Evolutionary conservation across 2,113 vertebrate genomes (phyloP).

Genomic region (Heterochromis multidens): DNA sequence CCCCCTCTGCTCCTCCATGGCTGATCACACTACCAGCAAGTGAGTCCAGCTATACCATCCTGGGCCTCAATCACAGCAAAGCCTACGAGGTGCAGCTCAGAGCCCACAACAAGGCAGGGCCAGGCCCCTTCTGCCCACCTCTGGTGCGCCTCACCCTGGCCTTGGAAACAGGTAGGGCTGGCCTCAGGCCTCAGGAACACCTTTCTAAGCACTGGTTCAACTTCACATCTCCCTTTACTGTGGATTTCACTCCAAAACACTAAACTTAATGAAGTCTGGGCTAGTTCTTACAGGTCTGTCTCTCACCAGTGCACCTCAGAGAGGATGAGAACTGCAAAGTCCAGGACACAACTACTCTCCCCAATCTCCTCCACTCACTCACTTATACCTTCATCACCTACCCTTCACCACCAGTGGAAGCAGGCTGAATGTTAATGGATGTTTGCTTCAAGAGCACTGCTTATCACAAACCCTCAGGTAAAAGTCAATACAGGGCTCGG

Average conservation of each 20-base stretch:
- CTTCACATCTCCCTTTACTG: conserved; percentile 40
- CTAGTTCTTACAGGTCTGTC: conserved; percentile 58
- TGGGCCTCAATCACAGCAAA: conserved; percentile 88
- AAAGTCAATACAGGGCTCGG: conserved; percentile 60
- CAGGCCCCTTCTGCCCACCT: conserved; percentile 90
- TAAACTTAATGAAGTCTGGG: conserved; percentile 52
- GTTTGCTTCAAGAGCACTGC: conserved; percentile 71
- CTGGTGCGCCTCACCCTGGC: conserved; percentile 88
- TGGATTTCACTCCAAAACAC: conserved; percentile 52
- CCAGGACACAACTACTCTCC: conserved; percentile 49
- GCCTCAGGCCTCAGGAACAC: conserved; percentile 63
- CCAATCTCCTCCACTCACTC: conserved; percentile 65
- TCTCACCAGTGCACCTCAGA: conserved; percentile 24
- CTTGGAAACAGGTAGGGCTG: conserved; percentile 94
- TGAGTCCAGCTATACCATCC: conserved; percentile 83
- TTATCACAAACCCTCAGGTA: conserved; percentile 76
- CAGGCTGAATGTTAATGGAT: conserved; percentile 66
- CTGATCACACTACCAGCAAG: conserved; percentile 81
- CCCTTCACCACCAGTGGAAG: conserved; percentile 70
- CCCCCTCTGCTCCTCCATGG: conserved; percentile 53
- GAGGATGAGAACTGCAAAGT: conserved; percentile 43
- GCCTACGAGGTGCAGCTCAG: conserved; percentile 91
- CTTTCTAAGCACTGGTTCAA: conserved; percentile 57
- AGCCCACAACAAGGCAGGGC: conserved; percentile 89
- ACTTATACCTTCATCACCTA: conserved; percentile 69